Conservation (phyloP, 2,113 vertebrate genomes). For the Pollimyrus isidori region DNA sequence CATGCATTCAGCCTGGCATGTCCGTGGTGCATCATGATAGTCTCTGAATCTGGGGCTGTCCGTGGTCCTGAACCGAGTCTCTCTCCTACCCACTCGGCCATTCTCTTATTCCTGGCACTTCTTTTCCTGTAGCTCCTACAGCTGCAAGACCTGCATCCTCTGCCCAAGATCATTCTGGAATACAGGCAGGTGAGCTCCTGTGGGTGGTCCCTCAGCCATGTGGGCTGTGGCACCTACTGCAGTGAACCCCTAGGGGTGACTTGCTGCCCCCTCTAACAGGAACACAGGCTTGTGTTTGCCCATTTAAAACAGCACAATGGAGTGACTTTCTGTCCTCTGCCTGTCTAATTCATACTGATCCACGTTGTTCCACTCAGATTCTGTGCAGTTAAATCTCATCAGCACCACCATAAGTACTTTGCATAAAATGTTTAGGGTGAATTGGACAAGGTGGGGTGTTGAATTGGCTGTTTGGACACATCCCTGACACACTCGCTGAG, state of each 20-base stretch:
- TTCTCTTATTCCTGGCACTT: background rate
- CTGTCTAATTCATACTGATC: background rate
- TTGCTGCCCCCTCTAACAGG: background rate
- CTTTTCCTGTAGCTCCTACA: constrained; percentile 64
- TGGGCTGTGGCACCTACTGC: background rate
- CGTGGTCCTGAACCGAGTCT: constrained; percentile 14
- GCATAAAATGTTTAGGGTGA: background rate
- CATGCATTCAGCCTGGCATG: background rate
- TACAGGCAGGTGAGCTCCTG: constrained; percentile 72
- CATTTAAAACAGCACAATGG: background rate
- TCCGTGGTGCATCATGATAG: no score
- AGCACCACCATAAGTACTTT: background rate
- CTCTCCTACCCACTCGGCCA: background rate
- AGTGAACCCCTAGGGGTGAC: background rate
- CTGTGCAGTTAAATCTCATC: background rate
- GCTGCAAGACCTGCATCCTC: constrained; percentile 77
- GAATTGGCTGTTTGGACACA: background rate
- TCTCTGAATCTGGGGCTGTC: background rate
- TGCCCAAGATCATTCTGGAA: constrained; percentile 83
- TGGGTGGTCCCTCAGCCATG: background rate
- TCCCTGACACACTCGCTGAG: background rate
- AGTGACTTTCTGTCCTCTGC: background rate
- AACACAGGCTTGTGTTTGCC: background rate
- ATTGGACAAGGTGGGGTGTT: background rate
- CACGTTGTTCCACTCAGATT: background rate